These are phyloP conservation scores for Bursaphelenchus mucronatus DNA, from an alignment of 1,140 invertebrate species.

Conservation along the genomic window DNA sequence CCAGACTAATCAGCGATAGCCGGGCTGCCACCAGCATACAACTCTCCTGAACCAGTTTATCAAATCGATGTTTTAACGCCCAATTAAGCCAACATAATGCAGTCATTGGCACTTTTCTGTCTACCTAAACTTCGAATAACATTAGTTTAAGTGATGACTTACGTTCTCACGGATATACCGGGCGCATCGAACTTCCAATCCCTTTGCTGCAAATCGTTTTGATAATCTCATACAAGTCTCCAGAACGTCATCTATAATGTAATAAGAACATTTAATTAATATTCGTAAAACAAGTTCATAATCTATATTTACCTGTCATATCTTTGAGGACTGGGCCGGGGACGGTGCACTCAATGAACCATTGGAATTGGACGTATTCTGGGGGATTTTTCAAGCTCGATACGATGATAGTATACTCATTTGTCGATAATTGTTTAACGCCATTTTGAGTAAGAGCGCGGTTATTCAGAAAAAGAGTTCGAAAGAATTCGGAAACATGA, in stretches of 20 bases:
- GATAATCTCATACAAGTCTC: constrained; percentile 60
- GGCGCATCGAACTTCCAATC: constrained; percentile 47
- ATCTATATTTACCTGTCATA: constrained; percentile 40
- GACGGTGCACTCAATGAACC: constrained; percentile 56
- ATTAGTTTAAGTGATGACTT: constrained; percentile 19
- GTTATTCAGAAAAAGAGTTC: constrained; percentile 52
- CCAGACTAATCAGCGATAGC: constrained; percentile 45
- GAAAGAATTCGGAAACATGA: constrained; percentile 59
- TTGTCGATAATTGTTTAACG: constrained; percentile 29
- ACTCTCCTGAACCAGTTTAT: constrained; percentile 43
- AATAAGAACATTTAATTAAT: not conserved
- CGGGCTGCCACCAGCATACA: constrained; percentile 55
- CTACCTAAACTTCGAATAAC: constrained; percentile 36
- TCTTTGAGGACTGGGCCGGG: constrained; percentile 53
- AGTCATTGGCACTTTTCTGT: constrained; percentile 50
- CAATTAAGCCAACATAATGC: constrained; percentile 60
- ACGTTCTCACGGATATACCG: constrained; percentile 57
- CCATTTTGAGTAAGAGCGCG: constrained; percentile 44
- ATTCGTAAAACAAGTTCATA: not conserved
- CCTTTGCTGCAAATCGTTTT: constrained; percentile 53
- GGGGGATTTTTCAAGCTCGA: constrained; percentile 52
- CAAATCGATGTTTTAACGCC: constrained; percentile 58
- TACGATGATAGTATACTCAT: constrained; percentile 54
- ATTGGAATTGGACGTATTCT: constrained; percentile 54
- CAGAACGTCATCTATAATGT: constrained; percentile 51